phyloP scores from a whole-genome alignment of 2,797 vertebrate genomes.

The Sebastes glaucus region DNA sequence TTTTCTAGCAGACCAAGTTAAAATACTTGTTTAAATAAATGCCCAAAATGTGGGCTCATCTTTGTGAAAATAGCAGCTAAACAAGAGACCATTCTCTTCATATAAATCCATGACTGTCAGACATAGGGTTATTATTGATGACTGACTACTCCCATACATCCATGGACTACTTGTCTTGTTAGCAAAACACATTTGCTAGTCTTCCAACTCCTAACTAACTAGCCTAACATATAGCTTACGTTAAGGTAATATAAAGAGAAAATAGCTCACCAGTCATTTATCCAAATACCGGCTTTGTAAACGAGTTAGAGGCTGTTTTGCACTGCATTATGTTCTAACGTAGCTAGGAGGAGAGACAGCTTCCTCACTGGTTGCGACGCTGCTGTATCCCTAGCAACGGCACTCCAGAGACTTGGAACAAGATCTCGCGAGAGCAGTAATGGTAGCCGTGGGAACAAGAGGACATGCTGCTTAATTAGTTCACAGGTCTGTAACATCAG shows the following conservation, averaged over 20 bases:
- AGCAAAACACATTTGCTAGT: background rate
- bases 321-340: background rate
- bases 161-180: background rate
- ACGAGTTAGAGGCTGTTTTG: background rate
- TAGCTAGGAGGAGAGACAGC: background rate
- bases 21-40: background rate
- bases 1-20: background rate
- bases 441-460: background rate
- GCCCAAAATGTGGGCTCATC: background rate
- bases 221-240: background rate
- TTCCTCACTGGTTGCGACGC: conserved; percentile 24
- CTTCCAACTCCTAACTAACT: background rate
- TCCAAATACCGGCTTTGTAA: background rate
- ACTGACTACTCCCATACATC: too few relatives aligned
- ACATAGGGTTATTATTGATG: background rate
- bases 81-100: too few relatives aligned
- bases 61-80: background rate
- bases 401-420: background rate
- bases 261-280: conserved; percentile 32
- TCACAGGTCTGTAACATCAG: background rate
- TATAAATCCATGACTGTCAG: background rate
- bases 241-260: background rate
- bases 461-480: background rate
- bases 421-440: conserved; percentile 54
- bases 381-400: conserved; percentile 61